Percentiles rank a stretch among this genome's conserved stretches.
Conservation (phyloP, 2,113 vertebrate species). For the Coptodon rendalli region DNA sequence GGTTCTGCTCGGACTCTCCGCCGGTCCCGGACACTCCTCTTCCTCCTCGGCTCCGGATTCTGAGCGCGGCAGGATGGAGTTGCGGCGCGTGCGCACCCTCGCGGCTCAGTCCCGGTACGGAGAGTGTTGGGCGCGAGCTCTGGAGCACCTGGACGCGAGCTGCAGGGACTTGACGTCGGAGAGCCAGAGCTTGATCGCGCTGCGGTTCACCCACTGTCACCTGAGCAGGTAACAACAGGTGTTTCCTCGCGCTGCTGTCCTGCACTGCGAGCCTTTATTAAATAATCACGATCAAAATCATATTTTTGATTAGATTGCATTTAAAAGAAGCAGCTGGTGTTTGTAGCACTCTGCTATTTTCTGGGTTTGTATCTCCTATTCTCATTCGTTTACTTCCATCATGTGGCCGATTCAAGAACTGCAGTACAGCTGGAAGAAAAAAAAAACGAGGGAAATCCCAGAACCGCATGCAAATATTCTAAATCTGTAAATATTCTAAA, state of each 20-base stretch:
- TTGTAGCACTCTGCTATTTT: background rate
- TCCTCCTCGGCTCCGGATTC: background rate
- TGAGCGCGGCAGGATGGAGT: conserved; percentile 29
- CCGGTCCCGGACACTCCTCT: background rate
- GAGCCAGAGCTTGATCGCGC: conserved; percentile 62
- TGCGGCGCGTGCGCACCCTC: conserved; percentile 48
- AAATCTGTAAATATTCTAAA: rapidly evolving
- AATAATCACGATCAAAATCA: background rate
- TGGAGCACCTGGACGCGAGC: conserved; percentile 52
- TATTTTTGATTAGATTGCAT: background rate
- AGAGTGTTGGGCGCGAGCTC: conserved; percentile 64
- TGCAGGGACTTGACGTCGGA: conserved; percentile 69
- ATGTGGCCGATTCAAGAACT: background rate
- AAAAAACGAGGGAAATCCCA: background rate
- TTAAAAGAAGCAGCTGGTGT: background rate
- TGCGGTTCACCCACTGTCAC: conserved; percentile 72
- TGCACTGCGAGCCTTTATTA: background rate
- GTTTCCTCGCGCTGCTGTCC: background rate
- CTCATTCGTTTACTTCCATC: background rate
- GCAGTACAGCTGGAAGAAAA: background rate
- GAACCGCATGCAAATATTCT: background rate
- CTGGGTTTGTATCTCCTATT: background rate
- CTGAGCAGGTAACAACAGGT: conserved; percentile 61
- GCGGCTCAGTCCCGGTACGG: conserved; percentile 56
- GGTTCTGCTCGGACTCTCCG: background rate